These are phyloP conservation scores for Malachius bipustulatus DNA, from an alignment of 2,888 invertebrate genomes.

Conservation along the genomic window DNA sequence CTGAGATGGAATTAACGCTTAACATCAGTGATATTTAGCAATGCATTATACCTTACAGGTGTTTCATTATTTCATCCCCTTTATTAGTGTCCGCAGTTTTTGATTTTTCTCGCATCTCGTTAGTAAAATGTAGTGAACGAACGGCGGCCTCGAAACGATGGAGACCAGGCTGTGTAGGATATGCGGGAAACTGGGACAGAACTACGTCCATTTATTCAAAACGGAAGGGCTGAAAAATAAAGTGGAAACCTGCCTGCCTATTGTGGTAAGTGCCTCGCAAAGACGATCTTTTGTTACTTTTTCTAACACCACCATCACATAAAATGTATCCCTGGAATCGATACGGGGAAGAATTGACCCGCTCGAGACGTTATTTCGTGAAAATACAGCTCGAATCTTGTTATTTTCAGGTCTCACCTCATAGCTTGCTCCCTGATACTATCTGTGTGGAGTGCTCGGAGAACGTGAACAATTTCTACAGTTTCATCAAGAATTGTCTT, in stretches of 20 bases:
- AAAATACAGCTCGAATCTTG: no score
- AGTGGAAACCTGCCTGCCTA: constrained; percentile 37
- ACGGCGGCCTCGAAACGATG: constrained; percentile 27
- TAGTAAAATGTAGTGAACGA: constrained; percentile 12
- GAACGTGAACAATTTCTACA: constrained; percentile 31
- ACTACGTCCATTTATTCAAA: constrained; percentile 33
- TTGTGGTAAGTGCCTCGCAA: constrained; percentile 35
- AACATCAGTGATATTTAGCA: background rate
- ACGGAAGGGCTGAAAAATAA: constrained; percentile 34
- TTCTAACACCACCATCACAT: no score
- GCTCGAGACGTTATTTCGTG: no score
- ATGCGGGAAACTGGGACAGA: constrained; percentile 32
- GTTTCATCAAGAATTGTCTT: constrained; percentile 33
- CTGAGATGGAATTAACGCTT: no score
- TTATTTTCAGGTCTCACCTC: constrained; percentile 30
- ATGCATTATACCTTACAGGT: constrained; percentile 1
- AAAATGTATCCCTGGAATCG: no score
- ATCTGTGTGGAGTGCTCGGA: constrained; percentile 32
- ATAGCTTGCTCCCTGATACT: constrained; percentile 33
- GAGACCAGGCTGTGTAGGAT: constrained; percentile 34
- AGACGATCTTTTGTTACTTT: no score
- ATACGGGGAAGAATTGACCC: no score
- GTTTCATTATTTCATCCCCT: no score
- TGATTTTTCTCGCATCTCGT: constrained; percentile 8
- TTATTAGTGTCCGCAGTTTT: no score